These are phyloP conservation scores for Aepyceros melampus DNA, from an alignment of 2,113 vertebrate genomes.

Conservation along the genomic window DNA sequence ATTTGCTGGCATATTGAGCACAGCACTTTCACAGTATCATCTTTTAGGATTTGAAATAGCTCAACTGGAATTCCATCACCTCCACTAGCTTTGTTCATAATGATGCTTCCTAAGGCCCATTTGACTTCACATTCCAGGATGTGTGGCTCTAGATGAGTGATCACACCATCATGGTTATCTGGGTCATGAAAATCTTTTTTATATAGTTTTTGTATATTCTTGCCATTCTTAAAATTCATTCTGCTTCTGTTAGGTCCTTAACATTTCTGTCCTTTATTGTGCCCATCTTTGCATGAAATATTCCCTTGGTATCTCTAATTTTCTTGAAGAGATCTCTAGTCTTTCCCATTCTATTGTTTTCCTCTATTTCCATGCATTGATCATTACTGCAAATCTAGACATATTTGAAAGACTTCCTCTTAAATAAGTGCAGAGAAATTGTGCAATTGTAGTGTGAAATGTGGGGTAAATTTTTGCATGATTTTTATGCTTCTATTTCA, in stretches of 20 bases:
- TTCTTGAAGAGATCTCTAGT: not conserved
- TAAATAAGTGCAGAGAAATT: not conserved
- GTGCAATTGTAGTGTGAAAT: not conserved
- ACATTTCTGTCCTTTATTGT: not conserved
- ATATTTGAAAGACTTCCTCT: not conserved
- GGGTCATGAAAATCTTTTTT: not conserved
- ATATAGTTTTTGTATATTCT: not conserved
- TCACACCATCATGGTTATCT: not conserved
- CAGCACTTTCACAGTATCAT: not conserved
- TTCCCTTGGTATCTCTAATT: not conserved
- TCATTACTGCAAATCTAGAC: not conserved
- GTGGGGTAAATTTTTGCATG: not conserved
- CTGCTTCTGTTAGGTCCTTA: not conserved
- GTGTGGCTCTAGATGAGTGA: not conserved
- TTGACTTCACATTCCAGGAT: not conserved
- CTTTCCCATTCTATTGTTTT: not conserved
- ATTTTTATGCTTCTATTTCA: not conserved
- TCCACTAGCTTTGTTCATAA: not conserved
- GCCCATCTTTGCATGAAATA: not conserved
- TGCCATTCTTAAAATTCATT: not conserved
- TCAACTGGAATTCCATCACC: not conserved
- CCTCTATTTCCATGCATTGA: not conserved
- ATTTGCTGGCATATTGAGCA: not conserved
- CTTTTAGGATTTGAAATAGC: not conserved
- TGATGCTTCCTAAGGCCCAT: not conserved